Evolutionary conservation across 1,140 invertebrate genomes (phyloP).

Genomic region (Melitaea cinxia): DNA sequence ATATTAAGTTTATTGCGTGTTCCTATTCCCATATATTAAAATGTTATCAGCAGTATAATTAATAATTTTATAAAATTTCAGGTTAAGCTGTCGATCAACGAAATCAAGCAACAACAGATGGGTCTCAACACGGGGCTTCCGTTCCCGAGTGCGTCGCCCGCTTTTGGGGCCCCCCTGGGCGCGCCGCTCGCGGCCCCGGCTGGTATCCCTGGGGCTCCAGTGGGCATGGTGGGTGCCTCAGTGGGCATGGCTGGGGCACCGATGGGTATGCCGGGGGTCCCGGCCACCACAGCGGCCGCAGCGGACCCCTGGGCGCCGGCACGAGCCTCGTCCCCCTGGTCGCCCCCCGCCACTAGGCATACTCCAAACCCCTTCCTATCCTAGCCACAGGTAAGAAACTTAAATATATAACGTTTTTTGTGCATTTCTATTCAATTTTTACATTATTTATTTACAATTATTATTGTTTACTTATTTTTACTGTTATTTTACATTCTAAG

Average conservation of each 20-base stretch:
- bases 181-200: constrained; percentile 9
- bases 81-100: constrained; percentile 72
- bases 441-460: too few species aligned
- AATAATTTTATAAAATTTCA: constrained; percentile 37
- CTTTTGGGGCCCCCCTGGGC: constrained; percentile 23
- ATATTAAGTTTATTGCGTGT: too few species aligned
- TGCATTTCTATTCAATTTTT: too few species aligned
- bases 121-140: constrained; percentile 48
- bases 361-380: constrained; percentile 78
- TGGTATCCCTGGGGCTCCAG: constrained; percentile 16
- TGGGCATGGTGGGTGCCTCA: background rate
- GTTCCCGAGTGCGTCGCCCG: constrained; percentile 39
- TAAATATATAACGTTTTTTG: too few species aligned
- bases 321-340: constrained; percentile 53
- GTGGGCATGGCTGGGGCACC: constrained; percentile 42
- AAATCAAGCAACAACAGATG: constrained; percentile 75
- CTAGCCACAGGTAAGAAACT: constrained; percentile 51
- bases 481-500: too few species aligned
- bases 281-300: constrained; percentile 8
- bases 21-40: too few species aligned
- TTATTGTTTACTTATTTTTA: too few species aligned
- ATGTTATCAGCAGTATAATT: too few species aligned
- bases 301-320: constrained; percentile 46
- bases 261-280: constrained; percentile 8
- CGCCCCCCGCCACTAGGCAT: constrained; percentile 53